phyloP scores from a whole-genome alignment of 2,797 vertebrate species.

The Falco biarmicus region DNA sequence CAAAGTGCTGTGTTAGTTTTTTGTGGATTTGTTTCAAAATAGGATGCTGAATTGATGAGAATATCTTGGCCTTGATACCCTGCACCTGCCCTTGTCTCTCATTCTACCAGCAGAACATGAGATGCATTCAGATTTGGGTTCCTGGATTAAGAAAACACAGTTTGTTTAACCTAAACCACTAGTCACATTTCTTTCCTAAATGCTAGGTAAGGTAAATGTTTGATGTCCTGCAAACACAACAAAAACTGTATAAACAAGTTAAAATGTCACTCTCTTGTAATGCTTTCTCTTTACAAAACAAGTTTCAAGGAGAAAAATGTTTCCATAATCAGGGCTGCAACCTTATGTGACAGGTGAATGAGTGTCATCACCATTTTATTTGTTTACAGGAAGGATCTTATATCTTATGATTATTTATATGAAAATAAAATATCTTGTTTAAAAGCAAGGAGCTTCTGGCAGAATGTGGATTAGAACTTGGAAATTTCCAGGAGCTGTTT shows the following conservation, averaged over 20 bases:
- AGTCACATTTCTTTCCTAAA: neutral
- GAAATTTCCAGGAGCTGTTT: neutral
- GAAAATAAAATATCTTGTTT: neutral
- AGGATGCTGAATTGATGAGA: neutral
- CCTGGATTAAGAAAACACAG: neutral
- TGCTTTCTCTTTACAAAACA: neutral
- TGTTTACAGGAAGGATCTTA: neutral
- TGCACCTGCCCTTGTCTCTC: neutral
- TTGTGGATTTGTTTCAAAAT: neutral
- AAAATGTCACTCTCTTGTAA: neutral
- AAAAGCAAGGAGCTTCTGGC: neutral
- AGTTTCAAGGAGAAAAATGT: neutral
- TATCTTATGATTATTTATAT: neutral
- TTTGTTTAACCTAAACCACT: neutral
- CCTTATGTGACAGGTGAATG: neutral
- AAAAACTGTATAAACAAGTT: neutral
- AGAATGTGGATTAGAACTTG: neutral
- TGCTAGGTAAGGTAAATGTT: neutral
- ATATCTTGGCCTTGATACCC: neutral
- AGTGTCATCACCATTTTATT: neutral
- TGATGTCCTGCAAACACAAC: neutral
- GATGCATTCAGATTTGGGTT: neutral
- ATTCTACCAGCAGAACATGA: neutral
- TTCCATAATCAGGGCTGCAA: neutral
- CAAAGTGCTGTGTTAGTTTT: neutral